These are phyloP conservation scores for Lutjanus erythropterus DNA, from an alignment of 2,113 vertebrate genomes.

Conservation along the genomic window DNA sequence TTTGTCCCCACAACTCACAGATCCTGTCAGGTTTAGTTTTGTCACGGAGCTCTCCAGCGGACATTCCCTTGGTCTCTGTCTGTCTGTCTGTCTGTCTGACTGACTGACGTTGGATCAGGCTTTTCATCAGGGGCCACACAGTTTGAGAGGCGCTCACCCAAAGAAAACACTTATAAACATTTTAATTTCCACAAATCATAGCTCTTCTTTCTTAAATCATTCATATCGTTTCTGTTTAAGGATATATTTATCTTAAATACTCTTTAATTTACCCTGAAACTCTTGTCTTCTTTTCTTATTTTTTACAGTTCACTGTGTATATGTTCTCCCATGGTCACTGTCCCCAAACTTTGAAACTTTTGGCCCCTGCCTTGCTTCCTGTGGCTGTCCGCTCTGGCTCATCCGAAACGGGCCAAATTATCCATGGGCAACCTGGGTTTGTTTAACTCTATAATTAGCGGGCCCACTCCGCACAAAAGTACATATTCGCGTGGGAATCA, in stretches of 20 bases:
- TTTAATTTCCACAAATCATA: not conserved
- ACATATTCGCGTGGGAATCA: conserved; percentile 58
- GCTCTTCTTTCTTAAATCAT: not conserved
- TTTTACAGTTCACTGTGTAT: not conserved
- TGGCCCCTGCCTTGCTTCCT: conserved; percentile 42
- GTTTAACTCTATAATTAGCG: conserved; percentile 74
- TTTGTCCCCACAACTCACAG: not conserved
- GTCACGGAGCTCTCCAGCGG: conserved; percentile 4
- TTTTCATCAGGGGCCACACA: conserved; percentile 56
- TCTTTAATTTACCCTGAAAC: not conserved
- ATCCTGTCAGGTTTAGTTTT: conserved; percentile 24
- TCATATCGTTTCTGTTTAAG: no score
- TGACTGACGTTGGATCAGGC: conserved; percentile 37
- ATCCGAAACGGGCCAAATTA: conserved; percentile 60
- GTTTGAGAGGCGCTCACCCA: conserved; percentile 17
- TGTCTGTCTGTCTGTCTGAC: conserved; percentile 46
- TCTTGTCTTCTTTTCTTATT: not conserved
- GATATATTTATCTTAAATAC: not conserved
- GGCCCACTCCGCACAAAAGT: conserved; percentile 54
- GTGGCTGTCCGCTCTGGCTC: conserved; percentile 54
- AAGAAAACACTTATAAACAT: not conserved
- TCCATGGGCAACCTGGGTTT: conserved; percentile 67
- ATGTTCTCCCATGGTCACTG: not conserved
- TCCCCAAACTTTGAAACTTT: conserved; percentile 30
- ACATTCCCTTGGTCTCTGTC: conserved; percentile 46